Conservation (phyloP, 37 sponge, comb jelly and placozoan species). For the Crambe crambe region DNA sequence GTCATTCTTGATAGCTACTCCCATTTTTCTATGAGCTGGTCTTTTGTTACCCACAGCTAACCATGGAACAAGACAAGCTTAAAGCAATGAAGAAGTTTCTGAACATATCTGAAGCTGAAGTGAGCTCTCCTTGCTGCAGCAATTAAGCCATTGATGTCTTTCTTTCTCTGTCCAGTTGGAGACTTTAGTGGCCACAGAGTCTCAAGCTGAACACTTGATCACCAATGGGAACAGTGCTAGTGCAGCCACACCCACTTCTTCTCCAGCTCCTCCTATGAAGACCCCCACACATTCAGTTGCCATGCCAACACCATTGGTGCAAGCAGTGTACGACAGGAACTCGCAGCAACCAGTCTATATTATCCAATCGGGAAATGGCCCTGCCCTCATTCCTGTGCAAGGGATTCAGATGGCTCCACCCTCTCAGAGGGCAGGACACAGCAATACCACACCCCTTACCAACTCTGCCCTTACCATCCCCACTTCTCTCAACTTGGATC, state of each 20-base stretch:
- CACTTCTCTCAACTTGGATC: constrained; percentile 36
- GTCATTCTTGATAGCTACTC: too few species aligned
- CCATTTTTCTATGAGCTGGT: too few species aligned
- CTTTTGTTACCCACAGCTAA: too few species aligned
- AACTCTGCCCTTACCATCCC: constrained; percentile 12
- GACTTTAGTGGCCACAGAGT: neutral
- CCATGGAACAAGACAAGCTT: constrained; percentile 41
- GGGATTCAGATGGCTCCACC: constrained; percentile 15
- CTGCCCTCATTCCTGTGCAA: constrained; percentile 55
- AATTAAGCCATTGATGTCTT: neutral
- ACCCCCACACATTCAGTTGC: constrained; percentile 7
- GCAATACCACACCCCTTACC: constrained; percentile 10
- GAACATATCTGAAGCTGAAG: constrained; percentile 29
- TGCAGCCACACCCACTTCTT: constrained; percentile 10
- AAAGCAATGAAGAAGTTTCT: constrained; percentile 63
- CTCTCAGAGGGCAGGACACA: neutral
- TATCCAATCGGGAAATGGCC: constrained; percentile 16
- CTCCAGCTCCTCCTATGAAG: constrained; percentile 19
- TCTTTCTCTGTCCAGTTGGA: constrained; percentile 5
- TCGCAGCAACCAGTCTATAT: constrained; percentile 60
- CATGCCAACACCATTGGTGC: constrained; percentile 28
- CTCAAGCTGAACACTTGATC: neutral
- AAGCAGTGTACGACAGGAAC: constrained; percentile 46
- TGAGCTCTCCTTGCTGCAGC: neutral
- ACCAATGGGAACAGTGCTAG: neutral